Conservation (phyloP, 1,140 invertebrate species). For the Apis cerana region DNA sequence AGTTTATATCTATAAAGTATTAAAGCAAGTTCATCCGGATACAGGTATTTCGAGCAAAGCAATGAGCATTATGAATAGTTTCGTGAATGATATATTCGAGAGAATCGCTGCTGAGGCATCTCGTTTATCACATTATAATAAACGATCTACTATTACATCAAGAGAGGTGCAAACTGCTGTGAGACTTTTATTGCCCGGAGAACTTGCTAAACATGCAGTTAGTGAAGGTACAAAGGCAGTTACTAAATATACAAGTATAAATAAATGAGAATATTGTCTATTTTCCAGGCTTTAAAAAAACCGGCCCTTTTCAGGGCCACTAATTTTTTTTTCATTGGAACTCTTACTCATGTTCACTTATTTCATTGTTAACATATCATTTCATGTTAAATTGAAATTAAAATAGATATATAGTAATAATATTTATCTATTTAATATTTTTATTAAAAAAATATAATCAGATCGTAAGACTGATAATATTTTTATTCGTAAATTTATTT, state of each 20-base stretch:
- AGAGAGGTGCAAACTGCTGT: constrained; percentile 80
- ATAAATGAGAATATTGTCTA: constrained; percentile 53
- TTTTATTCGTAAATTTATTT: too few relatives aligned
- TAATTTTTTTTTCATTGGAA: constrained; percentile 31
- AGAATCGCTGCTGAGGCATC: constrained; percentile 83
- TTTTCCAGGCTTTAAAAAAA: not conserved
- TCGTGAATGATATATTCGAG: constrained; percentile 83
- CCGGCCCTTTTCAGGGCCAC: constrained; percentile 72
- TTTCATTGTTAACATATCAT: not conserved
- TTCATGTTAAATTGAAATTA: not conserved
- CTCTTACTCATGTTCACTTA: not conserved
- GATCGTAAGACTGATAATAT: too few relatives aligned
- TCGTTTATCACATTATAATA: constrained; percentile 82
- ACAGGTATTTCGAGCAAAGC: constrained; percentile 83
- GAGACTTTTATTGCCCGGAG: constrained; percentile 71
- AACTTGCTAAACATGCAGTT: constrained; percentile 71
- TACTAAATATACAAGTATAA: constrained; percentile 74
- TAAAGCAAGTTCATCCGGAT: constrained; percentile 86
- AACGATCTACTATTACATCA: constrained; percentile 79
- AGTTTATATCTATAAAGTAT: constrained; percentile 87
- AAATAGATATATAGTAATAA: not conserved
- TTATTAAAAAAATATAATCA: too few relatives aligned
- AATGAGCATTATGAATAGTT: constrained; percentile 86
- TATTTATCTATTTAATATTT: not conserved
- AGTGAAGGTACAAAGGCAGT: constrained; percentile 59